These are phyloP conservation scores for Tinamus guttatus DNA, from an alignment of 2,113 vertebrate species.

Conservation along the genomic window DNA sequence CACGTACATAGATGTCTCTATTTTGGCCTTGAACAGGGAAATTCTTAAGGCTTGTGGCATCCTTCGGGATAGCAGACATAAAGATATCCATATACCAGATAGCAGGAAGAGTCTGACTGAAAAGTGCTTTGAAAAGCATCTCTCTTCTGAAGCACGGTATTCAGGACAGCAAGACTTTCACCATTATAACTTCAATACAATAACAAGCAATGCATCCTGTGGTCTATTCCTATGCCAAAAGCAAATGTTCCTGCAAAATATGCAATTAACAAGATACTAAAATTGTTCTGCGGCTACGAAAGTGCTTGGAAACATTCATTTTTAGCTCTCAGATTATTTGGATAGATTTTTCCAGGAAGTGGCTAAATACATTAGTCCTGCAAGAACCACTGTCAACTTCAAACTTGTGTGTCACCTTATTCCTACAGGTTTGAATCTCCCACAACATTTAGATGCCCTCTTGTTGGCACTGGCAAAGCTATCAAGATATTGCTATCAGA, in stretches of 20 bases:
- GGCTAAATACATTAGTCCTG: slow-evolving; percentile 4
- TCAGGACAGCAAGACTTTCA: not conserved
- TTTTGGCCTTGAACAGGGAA: not conserved
- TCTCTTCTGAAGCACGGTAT: not conserved
- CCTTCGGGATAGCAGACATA: not conserved
- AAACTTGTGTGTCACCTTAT: not conserved
- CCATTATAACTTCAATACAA: not conserved
- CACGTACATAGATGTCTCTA: not conserved
- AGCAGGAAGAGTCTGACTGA: not conserved
- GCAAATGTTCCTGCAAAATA: slow-evolving; percentile 51
- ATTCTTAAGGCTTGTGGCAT: not conserved
- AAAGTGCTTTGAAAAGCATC: not conserved
- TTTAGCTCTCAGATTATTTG: slow-evolving; percentile 50
- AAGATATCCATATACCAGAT: not conserved
- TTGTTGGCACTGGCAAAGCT: not conserved
- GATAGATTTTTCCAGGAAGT: not conserved
- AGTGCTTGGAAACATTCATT: slow-evolving; percentile 22
- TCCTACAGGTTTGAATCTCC: not conserved
- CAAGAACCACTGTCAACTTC: not conserved
- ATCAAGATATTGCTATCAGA: not conserved
- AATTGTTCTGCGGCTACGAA: slow-evolving; percentile 23
- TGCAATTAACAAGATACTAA: slow-evolving; percentile 48
- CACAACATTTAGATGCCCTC: not conserved
- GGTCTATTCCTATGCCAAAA: slow-evolving; percentile 43
- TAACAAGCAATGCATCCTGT: slow-evolving; percentile 19